phyloP scores from a whole-genome alignment of 2,113 vertebrate species.

The Takifugu flavidus region DNA sequence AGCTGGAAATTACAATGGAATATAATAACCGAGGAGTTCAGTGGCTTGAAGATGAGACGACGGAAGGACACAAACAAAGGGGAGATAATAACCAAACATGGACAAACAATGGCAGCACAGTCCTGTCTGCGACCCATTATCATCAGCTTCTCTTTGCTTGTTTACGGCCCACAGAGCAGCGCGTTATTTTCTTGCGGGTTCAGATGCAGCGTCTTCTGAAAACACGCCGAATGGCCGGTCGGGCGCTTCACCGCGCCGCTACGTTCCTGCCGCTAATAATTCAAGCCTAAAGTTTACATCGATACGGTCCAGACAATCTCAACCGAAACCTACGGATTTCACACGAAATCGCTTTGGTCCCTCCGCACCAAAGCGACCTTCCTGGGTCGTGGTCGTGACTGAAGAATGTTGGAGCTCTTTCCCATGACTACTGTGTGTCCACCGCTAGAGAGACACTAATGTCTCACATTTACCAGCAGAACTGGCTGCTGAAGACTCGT shows the following conservation, averaged over 20 bases:
- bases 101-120: constrained; percentile 36
- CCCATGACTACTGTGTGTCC: too few species aligned
- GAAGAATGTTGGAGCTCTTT: too few species aligned
- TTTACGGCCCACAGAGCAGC: constrained; percentile 33
- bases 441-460: too few species aligned
- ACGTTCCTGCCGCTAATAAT: too few species aligned
- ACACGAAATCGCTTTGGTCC: too few species aligned
- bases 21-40: constrained; percentile 5
- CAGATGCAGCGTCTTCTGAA: constrained; percentile 31
- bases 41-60: constrained; percentile 14
- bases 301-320: too few species aligned
- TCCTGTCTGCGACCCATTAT: constrained; percentile 31
- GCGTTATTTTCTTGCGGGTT: constrained; percentile 42
- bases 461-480: too few species aligned
- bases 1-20: constrained; percentile 13
- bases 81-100: constrained; percentile 22
- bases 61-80: constrained; percentile 8
- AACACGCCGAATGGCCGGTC: neutral
- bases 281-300: too few species aligned
- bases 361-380: too few species aligned
- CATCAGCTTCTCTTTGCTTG: constrained; percentile 40
- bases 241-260: neutral
- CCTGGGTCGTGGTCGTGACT: too few species aligned
- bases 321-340: too few species aligned
- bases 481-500: too few species aligned